These are phyloP conservation scores for Axea sp. DNA, from an alignment of 2,888 invertebrate genomes.

Conservation along the genomic window DNA sequence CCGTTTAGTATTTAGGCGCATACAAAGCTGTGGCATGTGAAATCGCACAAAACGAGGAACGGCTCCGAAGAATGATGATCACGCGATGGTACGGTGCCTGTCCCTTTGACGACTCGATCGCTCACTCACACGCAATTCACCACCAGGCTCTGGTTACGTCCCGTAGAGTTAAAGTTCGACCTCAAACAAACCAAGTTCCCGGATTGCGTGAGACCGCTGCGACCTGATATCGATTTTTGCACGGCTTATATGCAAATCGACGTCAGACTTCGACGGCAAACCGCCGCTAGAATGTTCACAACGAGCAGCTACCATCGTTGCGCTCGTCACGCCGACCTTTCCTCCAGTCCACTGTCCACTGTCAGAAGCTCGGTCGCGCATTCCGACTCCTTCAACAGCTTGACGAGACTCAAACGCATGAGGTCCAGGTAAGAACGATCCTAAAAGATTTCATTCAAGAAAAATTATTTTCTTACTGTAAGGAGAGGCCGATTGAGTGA, in stretches of 20 bases:
- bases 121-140: slow-evolving; percentile 73
- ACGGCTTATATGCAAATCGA: slow-evolving; percentile 49
- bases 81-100: slow-evolving; percentile 73
- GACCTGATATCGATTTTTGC: slow-evolving; percentile 39
- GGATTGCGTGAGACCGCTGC: slow-evolving; percentile 50
- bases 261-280: slow-evolving; percentile 51
- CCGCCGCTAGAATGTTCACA: slow-evolving; percentile 66
- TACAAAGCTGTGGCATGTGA: slow-evolving; percentile 43
- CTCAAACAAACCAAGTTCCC: slow-evolving; percentile 45
- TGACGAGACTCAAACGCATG: slow-evolving; percentile 68
- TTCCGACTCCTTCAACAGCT: slow-evolving; percentile 60
- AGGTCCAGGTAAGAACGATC: slow-evolving; percentile 73
- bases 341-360: slow-evolving; percentile 55
- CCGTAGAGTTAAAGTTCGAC: slow-evolving; percentile 67
- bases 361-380: slow-evolving; percentile 35
- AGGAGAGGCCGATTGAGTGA: no score
- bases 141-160: slow-evolving; percentile 71
- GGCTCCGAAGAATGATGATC: slow-evolving; percentile 59
- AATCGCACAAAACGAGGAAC: slow-evolving; percentile 13
- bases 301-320: slow-evolving; percentile 67
- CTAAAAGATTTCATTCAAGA: no score
- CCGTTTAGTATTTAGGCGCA: no score
- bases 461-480: no score
- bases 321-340: slow-evolving; percentile 63
- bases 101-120: slow-evolving; percentile 68